Percentiles rank a stretch among this genome's conserved stretches.
phyloP scores from a whole-genome alignment of 1,140 invertebrate genomes.

The Ridgeia piscesae region DNA sequence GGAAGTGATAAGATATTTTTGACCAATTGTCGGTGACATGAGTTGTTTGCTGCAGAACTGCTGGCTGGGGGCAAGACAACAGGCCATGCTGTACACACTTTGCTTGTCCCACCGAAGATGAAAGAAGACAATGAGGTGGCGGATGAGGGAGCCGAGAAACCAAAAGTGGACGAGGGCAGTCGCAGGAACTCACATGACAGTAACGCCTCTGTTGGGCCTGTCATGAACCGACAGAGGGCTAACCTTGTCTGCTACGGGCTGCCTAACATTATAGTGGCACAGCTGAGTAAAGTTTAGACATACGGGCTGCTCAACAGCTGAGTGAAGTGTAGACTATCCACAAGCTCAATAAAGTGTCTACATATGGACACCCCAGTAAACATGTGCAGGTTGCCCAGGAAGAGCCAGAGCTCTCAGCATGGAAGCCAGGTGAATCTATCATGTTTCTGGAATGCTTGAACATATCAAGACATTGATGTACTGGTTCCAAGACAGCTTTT shows the following conservation, averaged over 20 bases:
- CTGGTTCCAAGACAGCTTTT: not conserved
- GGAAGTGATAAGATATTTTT: no score
- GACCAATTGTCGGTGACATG: no score
- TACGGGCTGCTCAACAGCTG: not conserved
- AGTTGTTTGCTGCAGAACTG: constrained; percentile 40
- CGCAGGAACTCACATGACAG: constrained; percentile 21
- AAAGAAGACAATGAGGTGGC: constrained; percentile 29
- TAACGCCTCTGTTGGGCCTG: not conserved
- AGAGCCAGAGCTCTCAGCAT: no score
- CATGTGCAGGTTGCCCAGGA: not conserved
- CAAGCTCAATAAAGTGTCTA: not conserved
- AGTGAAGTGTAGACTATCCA: no score
- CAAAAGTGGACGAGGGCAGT: constrained; percentile 23
- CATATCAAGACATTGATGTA: not conserved
- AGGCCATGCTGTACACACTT: constrained; percentile 45
- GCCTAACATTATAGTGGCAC: constrained; percentile 51
- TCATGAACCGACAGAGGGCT: constrained; percentile 35
- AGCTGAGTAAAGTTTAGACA: constrained; percentile 29
- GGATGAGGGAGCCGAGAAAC: constrained; percentile 35
- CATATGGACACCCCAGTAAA: not conserved
- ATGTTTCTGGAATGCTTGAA: not conserved
- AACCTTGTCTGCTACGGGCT: constrained; percentile 56
- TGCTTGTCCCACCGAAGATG: constrained; percentile 38
- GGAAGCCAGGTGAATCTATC: no score
- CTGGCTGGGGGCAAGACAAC: constrained; percentile 48